Evolutionary conservation across 2,797 vertebrate genomes (phyloP), one percentile per base, ranked within the genome.

Genomic region (Sebastes trivittatus): DNA sequence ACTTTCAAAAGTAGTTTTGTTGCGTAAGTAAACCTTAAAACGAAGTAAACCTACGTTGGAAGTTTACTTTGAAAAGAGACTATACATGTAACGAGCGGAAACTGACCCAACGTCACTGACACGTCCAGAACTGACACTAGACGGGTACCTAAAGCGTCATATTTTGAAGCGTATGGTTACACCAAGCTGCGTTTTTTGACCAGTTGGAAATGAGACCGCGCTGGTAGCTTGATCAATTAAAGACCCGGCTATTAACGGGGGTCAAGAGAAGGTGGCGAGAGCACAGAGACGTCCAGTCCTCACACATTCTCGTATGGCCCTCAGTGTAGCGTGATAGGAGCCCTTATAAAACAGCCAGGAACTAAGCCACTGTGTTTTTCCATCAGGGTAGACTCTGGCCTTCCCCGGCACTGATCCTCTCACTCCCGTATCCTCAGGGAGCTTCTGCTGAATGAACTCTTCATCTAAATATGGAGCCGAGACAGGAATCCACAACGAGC

Each of bases 391-490:
- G 27, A 78, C 73, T 72, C 58, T 30, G 67, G 73, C 83, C 77
- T 85, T 38, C 55, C 14, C 68, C 62, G 62, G 75, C 72, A 38
- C 71, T 29, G 64, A 72, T 84, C 80, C 78, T 78, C 80, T 75
- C 73, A 11, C 66, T 75, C 73, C 16, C 36, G 49, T 70, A 8
- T 83, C 87, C 78, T 86, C 36, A 25, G 80, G 80, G 85, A 87
- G 73, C 66, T 72, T 72, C 82, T 78, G 70, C 77, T 87, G 81
- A 88, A 88, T 88, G 71, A 88, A 85, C 77, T 82, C 81, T 87
- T 86, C 81, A 85, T 91, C 83, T 84, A 88, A 88, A 90, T 83
- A 83, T 86, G 83, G 83, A 85, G 73, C 75, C 20, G 42, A 81
- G 80, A 76, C 80, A 88, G 87, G 82, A 87, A 81, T 89, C 84